Evolutionary conservation across 2,113 vertebrate species (phyloP), one percentile per base, ranked within the genome.

Genomic region (Nesoenas mayeri): DNA sequence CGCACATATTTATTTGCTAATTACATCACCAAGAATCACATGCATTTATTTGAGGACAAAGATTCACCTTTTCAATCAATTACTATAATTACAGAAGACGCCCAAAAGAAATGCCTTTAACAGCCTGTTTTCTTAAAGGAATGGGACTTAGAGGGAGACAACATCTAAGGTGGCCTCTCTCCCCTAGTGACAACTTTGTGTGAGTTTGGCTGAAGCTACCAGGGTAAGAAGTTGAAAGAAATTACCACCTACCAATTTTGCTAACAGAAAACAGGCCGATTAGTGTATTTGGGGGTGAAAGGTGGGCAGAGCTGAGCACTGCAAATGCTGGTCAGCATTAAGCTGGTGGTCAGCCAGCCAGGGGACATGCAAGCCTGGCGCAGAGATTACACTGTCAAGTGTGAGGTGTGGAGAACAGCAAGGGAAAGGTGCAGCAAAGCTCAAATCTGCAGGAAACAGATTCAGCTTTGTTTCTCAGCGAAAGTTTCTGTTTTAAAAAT

Each of bases 151-250:
- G 5, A 32, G 11, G 25, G 24, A 73, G 29, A 56, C 36, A 22
- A 32, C 20, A 53, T 15, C 44, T 38, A 47, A 82, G 10, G 19
- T 20, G n/a, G 36, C 10, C 53, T 19, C 28, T 47, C 12, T 79
- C 3, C 66, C 56, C 20, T 38, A 19, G 20, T 4, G 56, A 40
- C 11, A 69, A 15, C 4, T 50, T 12, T 15, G 54, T 0, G 0
- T 24, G 12, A 57, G 60, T 77, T 80, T 61, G 58, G 42, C 10
- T 60, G 44, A 65, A 50, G 82, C 40, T 32, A 78, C 17, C 32
- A 64, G 38, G 9, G 42, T 1, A 44, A 44, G 44, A 44, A 44
- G 44, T 44, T 44, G 11, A 51, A 58, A 36, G 20, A 81, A 88
- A 61, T 9, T 1, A 70, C 73, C 40, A 61, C 57, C 15, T 38